These are phyloP conservation scores for Ellobius talpinus DNA, from an alignment of 2,113 vertebrate genomes.

Conservation along the genomic window DNA sequence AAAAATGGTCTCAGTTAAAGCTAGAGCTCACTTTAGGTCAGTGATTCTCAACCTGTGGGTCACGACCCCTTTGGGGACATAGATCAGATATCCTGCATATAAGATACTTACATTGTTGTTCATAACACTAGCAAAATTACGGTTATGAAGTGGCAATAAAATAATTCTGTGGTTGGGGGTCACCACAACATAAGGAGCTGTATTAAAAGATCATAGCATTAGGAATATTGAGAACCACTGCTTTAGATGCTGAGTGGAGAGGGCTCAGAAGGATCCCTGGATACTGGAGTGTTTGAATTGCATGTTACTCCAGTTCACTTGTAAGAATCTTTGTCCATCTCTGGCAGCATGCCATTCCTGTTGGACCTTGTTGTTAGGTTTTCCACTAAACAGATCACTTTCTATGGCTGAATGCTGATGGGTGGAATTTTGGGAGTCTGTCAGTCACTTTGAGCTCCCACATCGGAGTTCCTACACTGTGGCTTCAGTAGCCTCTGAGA, in stretches of 20 bases:
- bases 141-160: not conserved
- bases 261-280: not conserved
- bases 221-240: too few relatives aligned
- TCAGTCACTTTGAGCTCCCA: constrained; percentile 50
- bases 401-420: constrained; percentile 13
- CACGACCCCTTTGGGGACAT: too few relatives aligned
- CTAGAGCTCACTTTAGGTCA: not conserved
- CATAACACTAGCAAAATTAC: not conserved
- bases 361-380: not conserved
- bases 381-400: not conserved
- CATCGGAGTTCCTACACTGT: not conserved
- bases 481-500: not conserved
- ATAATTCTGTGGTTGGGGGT: not conserved
- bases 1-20: not conserved
- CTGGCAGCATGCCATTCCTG: constrained; percentile 9
- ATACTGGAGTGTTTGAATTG: not conserved
- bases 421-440: constrained; percentile 4
- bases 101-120: not conserved
- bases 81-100: too few relatives aligned
- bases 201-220: too few relatives aligned
- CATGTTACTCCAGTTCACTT: not conserved
- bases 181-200: not conserved
- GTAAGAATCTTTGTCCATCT: not conserved
- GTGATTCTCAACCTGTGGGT: too few relatives aligned
- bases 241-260: not conserved